Percentiles rank a stretch among this genome's conserved stretches.
phyloP scores from a whole-genome alignment of 2,797 vertebrate species.

The Taeniopygia guttata region DNA sequence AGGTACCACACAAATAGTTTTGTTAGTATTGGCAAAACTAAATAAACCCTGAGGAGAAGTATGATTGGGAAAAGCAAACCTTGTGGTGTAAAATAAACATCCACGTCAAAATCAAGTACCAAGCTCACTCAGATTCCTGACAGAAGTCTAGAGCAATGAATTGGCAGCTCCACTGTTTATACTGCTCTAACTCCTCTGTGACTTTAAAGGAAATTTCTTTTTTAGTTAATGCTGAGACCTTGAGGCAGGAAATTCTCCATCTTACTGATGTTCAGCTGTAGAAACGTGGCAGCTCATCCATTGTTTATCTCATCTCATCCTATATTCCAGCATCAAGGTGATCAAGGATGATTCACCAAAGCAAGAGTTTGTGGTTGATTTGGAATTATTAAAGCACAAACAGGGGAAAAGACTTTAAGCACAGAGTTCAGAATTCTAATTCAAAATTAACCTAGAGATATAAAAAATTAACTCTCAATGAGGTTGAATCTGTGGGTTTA shows the following conservation, averaged over 20 bases:
- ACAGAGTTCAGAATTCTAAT: not conserved
- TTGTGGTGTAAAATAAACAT: constrained; percentile 61
- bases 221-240: constrained; percentile 40
- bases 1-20: constrained; percentile 66
- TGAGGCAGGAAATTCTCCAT: constrained; percentile 25
- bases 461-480: not conserved
- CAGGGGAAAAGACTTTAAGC: not conserved
- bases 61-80: constrained; percentile 48
- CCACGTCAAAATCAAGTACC: constrained; percentile 58
- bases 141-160: constrained; percentile 45
- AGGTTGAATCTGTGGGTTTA: not conserved
- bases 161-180: constrained; percentile 49
- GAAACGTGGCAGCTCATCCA: constrained; percentile 26
- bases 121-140: constrained; percentile 47
- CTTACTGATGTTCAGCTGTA: constrained; percentile 18
- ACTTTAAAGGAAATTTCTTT: constrained; percentile 52
- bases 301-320: not conserved
- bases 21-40: constrained; percentile 57
- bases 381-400: not conserved
- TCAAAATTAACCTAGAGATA: not conserved
- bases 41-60: constrained; percentile 55
- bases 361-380: not conserved
- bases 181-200: constrained; percentile 53
- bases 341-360: not conserved
- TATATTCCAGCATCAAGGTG: not conserved